Percentiles rank a stretch among this genome's conserved stretches.
Conservation (phyloP, 1,140 invertebrate genomes). For the Zaprionus ghesquierei region DNA sequence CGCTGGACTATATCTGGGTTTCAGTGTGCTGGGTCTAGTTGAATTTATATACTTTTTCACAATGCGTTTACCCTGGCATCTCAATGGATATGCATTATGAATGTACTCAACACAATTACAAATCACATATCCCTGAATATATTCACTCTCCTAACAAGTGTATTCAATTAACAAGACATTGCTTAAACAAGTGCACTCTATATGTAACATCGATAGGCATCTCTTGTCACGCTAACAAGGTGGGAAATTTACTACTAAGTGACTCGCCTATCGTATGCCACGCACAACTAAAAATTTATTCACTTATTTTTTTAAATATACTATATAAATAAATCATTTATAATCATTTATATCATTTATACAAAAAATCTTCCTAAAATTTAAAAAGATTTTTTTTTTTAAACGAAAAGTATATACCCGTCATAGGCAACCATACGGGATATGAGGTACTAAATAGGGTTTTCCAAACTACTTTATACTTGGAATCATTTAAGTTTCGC, state of each 20-base stretch:
- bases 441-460: not conserved
- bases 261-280: not conserved
- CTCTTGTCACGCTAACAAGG: not conserved
- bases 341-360: too few species aligned
- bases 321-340: too few species aligned
- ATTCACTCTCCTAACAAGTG: not conserved
- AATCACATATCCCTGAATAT: not conserved
- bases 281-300: not conserved
- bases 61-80: constrained; percentile 85
- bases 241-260: not conserved
- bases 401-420: not conserved
- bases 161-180: not conserved
- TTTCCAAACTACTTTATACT: not conserved
- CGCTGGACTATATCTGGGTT: constrained; percentile 88
- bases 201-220: not conserved
- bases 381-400: not conserved
- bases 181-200: not conserved
- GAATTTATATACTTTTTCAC: constrained; percentile 88
- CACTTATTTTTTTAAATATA: too few species aligned
- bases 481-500: not conserved
- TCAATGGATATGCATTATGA: constrained; percentile 63
- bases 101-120: not conserved
- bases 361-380: too few species aligned
- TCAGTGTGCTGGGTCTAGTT: constrained; percentile 87
- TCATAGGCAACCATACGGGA: not conserved